phyloP scores from a whole-genome alignment of 2,797 vertebrate genomes.

The Cygnus olor region DNA sequence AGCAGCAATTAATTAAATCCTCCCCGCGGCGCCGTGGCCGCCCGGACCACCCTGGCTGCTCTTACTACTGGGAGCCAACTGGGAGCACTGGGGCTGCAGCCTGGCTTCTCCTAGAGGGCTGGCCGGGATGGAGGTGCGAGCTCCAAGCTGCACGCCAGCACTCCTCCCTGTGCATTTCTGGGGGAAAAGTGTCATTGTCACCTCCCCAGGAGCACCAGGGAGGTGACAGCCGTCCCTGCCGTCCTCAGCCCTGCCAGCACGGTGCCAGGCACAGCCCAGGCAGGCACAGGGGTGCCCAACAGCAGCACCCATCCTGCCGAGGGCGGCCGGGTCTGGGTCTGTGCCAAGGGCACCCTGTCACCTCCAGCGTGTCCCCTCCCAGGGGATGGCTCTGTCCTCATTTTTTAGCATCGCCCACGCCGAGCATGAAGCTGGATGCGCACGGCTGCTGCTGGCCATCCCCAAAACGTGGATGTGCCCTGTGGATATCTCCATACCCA shows the following conservation, averaged over 20 bases:
- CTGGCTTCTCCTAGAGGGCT: background rate
- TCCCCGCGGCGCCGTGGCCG: fast-evolving
- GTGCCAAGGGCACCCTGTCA: background rate
- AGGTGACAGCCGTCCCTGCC: background rate
- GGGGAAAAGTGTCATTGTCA: background rate
- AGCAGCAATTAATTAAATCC: background rate
- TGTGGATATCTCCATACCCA: background rate
- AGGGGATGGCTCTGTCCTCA: background rate
- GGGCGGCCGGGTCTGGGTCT: too few species aligned
- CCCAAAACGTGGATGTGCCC: too few species aligned
- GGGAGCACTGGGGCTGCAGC: background rate
- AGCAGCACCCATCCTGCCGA: background rate
- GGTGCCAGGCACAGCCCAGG: fast-evolving
- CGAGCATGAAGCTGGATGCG: fast-evolving
- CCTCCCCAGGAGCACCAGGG: too few species aligned
- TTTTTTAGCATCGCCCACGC: background rate
- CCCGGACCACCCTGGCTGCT: background rate
- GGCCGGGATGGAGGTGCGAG: fast-evolving
- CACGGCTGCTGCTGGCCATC: fast-evolving
- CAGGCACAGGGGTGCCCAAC: background rate
- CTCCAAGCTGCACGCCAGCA: background rate
- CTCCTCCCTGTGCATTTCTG: background rate
- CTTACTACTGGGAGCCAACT: background rate
- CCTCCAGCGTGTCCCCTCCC: fast-evolving
- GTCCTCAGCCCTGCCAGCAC: fast-evolving